Evolutionary conservation across 2,888 invertebrate genomes (phyloP), one percentile per base, ranked within the genome.

Genomic region (Ceramica pisi): DNA sequence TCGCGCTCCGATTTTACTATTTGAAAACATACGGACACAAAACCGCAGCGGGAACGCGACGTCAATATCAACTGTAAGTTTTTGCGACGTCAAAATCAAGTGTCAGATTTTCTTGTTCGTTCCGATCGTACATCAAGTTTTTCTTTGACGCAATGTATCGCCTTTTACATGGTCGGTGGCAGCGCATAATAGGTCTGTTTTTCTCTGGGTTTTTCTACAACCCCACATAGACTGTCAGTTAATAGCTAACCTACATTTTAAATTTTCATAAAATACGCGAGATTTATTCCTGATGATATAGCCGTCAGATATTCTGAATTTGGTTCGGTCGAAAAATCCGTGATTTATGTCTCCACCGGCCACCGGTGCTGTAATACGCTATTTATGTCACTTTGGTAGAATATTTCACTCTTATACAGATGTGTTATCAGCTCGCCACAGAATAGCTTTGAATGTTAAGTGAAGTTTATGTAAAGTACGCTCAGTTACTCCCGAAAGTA

Each of bases 331-430:
- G 16, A 61, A 64, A 68, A 74, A 66, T 51, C 60, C 44, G 35
- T 74, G 74, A 82, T 81, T 67, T 83, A 81, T 74, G 16, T 60
- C 56, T 35, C 23, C 65, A 31, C 21, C 23, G 62, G 48, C n/a
- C 38, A 4, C 57, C 38, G 57, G 48, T 23, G 16, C 38, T 59
- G 67, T 82, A 57, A 65, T 67, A 31, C 55, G 55, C 19, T 61
- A 65, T 74, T 67, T 63, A 68, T 71, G 71, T 64, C 73, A 26
- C 66, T 57, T 67, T 74, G 26, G 21, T 21, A 21, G 16, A 67
- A 80, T 82, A 74, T 70, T 71, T 82, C 68, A 71, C 57, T 68
- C 78, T 71, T 68, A 83, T 44, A n/a, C n/a, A 61, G 50, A 70
- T 69, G 12, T 63, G 50, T 60, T 72, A 78, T 78, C 81, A 70